Conservation (phyloP, 2,888 invertebrate genomes). For the Callimorpha dominula region DNA sequence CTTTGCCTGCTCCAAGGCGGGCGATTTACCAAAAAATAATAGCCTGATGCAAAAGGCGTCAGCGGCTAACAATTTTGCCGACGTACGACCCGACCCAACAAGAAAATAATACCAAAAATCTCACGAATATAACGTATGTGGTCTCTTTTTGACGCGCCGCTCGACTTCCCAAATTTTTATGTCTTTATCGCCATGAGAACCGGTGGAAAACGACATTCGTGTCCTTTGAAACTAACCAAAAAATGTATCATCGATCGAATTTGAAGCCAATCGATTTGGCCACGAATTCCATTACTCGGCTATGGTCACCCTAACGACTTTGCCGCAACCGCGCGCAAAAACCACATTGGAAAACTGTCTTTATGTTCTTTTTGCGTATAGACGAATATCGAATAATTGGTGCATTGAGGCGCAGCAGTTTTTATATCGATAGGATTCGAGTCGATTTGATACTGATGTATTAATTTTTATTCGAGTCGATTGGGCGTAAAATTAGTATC, state of each 20-base stretch:
- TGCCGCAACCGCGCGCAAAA: conserved; percentile 78
- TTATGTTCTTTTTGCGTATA: conserved; percentile 65
- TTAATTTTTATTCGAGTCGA: conserved; percentile 82
- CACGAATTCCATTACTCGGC: conserved; percentile 74
- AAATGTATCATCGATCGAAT: conserved; percentile 67
- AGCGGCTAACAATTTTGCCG: conserved; percentile 83
- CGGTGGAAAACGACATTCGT: conserved; percentile 63
- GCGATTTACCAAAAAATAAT: conserved; percentile 79
- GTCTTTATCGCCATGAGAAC: conserved; percentile 84
- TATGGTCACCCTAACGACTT: conserved; percentile 82
- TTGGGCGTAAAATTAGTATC: conserved; percentile 84
- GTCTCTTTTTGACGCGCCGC: conserved; percentile 82
- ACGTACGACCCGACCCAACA: conserved; percentile 66
- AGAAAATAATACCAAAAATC: conserved; percentile 68
- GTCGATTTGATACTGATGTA: conserved; percentile 72
- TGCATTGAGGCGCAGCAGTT: conserved; percentile 63
- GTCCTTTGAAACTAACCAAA: conserved; percentile 61
- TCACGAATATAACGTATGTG: conserved; percentile 80
- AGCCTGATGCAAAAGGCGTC: conserved; percentile 81
- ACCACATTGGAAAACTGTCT: conserved; percentile 72
- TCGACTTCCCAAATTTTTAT: conserved; percentile 80
- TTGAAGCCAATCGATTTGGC: conserved; percentile 67
- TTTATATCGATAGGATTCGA: conserved; percentile 60
- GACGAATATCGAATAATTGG: conserved; percentile 55
- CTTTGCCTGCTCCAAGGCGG: conserved; percentile 68